phyloP scores from a whole-genome alignment of 2,797 vertebrate species.

The Tenualosa thibaudeaui region DNA sequence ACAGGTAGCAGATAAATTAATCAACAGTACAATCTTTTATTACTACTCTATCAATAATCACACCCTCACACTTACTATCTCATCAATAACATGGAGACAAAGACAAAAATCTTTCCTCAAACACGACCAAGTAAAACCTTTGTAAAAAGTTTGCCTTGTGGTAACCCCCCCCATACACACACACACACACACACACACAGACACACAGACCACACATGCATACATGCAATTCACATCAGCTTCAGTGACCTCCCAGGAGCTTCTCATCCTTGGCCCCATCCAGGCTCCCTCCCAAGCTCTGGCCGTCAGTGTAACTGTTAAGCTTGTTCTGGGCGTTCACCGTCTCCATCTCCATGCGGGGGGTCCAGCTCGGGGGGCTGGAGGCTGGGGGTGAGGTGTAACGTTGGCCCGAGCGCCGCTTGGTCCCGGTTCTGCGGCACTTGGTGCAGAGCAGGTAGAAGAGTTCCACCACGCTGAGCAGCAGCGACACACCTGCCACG shows the following conservation, averaged over 20 bases:
- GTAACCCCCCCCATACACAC: constrained; percentile 30
- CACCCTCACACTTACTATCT: not conserved
- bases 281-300: constrained; percentile 42
- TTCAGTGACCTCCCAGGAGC: constrained; percentile 65
- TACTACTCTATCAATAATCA: not conserved
- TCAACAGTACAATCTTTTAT: not conserved
- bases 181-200: constrained; percentile 46
- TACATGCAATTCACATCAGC: not conserved
- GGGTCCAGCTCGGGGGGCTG: not conserved
- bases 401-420: not conserved
- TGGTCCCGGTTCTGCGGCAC: not conserved
- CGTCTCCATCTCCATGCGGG: constrained; percentile 39
- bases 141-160: not conserved
- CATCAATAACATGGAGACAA: not conserved
- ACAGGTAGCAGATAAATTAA: not conserved
- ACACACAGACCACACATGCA: constrained; percentile 52
- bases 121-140: not conserved
- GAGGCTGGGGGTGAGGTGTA: not conserved
- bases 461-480: constrained; percentile 78
- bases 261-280: constrained; percentile 52
- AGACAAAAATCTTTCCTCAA: not conserved
- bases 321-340: constrained; percentile 52
- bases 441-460: constrained; percentile 64
- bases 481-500: constrained; percentile 78
- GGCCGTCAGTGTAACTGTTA: constrained; percentile 54